These are phyloP conservation scores for Trichopria drosophilae DNA, from an alignment of 2,888 invertebrate genomes.

Conservation along the genomic window DNA sequence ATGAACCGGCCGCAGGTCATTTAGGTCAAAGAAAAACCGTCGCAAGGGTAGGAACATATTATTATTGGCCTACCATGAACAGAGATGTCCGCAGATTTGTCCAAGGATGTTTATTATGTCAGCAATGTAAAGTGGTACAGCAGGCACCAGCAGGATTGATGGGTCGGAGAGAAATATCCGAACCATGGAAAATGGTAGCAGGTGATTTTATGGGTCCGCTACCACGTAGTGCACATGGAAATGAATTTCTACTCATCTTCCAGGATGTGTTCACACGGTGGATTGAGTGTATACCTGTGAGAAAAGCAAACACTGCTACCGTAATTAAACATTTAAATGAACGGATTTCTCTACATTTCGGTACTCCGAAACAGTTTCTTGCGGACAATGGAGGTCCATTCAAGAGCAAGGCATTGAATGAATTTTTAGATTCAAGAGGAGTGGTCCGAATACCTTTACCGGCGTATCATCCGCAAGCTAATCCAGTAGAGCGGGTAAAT, in stretches of 20 bases:
- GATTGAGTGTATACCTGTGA: not conserved
- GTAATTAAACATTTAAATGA: not conserved
- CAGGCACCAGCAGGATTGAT: conserved; percentile 24
- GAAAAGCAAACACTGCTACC: not conserved
- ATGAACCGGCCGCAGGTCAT: not conserved
- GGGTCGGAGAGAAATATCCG: conserved; percentile 12
- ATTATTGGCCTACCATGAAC: not conserved
- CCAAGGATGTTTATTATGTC: not conserved
- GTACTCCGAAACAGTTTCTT: not conserved
- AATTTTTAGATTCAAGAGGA: not conserved
- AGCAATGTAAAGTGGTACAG: conserved; percentile 16
- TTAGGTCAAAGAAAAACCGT: not conserved
- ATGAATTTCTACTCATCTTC: not conserved
- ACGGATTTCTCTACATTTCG: not conserved
- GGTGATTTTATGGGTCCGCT: conserved; percentile 31
- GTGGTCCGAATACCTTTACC: not conserved
- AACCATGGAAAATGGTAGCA: conserved; percentile 29
- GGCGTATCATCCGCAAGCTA: conserved; percentile 35
- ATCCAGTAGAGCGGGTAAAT: conserved; percentile 38
- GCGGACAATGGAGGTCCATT: conserved; percentile 3
- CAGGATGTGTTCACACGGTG: conserved; percentile 1
- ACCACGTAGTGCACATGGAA: not conserved
- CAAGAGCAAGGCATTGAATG: not conserved
- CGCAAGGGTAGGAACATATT: not conserved
- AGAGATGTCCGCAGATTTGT: not conserved